Evolutionary conservation across 1,140 invertebrate genomes (phyloP), one percentile per base, ranked within the genome.

Genomic region (Battus philenor): DNA sequence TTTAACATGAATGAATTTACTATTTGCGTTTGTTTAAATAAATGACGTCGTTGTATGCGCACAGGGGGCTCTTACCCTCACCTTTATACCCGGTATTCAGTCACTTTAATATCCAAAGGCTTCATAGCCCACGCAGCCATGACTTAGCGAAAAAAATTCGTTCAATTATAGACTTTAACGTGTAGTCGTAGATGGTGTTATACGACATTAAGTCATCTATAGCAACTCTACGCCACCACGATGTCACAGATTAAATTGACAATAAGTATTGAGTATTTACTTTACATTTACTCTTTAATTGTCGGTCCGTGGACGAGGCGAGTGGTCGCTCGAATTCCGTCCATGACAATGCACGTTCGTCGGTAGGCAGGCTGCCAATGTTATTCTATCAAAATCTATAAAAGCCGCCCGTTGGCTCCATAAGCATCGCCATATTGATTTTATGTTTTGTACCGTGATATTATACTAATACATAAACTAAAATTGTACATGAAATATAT

Each of bases 221-320:
- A 13, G 27, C 31, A 39, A 45, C 45, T 47, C 43, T 44, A 66
- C 64, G 64, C 54, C 51, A 70, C 59, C 50, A 64, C 56, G 55
- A 73, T 73, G 73, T 69, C 71, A 75, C 57, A 68, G 73, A 79
- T 79, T 65, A 72, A 77, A 72, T 76, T 65, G 65, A 72, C 71
- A 74, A 72, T 71, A 76, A 73, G 70, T 61, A 53, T 74, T 53
- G 54, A 79, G 73, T 82, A 79, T 82, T 82, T 82, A 79, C 71
- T 74, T 82, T 72, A 74, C 61, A 82, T 82, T 81, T 79, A 77
- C 73, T 66, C 67, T 69, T 78, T 82, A 78, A 81, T 80, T 80
- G 73, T 77, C 50, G 55, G 60, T 60, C 59, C 48, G 43, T 53
- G 64, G 60, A 70, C 50, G 62, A 62, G 57, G 53, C 48, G 52